These are phyloP conservation scores for Drosophila mercatorum DNA, from an alignment of 2,888 invertebrate genomes.

Conservation along the genomic window DNA sequence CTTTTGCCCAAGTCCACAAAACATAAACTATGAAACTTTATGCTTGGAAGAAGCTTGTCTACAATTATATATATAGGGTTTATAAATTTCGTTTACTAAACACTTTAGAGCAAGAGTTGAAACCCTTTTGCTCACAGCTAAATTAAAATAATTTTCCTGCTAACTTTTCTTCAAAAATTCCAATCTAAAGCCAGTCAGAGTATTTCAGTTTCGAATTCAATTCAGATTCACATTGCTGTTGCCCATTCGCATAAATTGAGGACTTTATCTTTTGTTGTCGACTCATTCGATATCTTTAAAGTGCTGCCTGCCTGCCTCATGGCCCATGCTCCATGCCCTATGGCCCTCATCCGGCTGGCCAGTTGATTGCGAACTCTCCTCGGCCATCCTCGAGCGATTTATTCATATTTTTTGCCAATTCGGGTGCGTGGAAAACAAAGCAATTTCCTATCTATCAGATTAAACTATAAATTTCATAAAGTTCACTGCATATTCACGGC, in stretches of 20 bases:
- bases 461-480: conserved; percentile 80
- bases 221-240: background rate
- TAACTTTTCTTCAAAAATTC: background rate
- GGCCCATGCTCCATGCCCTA: background rate
- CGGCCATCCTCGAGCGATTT: background rate
- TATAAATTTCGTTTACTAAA: background rate
- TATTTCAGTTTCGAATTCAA: conserved; percentile 5
- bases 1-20: background rate
- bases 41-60: background rate
- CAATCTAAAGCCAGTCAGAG: background rate
- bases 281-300: conserved; percentile 54
- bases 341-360: background rate
- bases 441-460: conserved; percentile 79
- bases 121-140: background rate
- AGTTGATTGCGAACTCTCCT: conserved; percentile 15
- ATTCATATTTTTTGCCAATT: conserved; percentile 49
- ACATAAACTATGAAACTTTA: background rate
- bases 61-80: background rate
- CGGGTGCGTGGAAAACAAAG: conserved; percentile 67
- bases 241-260: conserved; percentile 48
- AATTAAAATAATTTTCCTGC: background rate
- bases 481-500: conserved; percentile 78
- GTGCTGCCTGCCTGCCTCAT: conserved; percentile 22
- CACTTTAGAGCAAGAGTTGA: background rate
- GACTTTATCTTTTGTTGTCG: conserved; percentile 57